Evolutionary conservation across 2,113 vertebrate species (phyloP), one percentile per base, ranked within the genome.

Genomic region (Dunckerocampus dactyliophorus): DNA sequence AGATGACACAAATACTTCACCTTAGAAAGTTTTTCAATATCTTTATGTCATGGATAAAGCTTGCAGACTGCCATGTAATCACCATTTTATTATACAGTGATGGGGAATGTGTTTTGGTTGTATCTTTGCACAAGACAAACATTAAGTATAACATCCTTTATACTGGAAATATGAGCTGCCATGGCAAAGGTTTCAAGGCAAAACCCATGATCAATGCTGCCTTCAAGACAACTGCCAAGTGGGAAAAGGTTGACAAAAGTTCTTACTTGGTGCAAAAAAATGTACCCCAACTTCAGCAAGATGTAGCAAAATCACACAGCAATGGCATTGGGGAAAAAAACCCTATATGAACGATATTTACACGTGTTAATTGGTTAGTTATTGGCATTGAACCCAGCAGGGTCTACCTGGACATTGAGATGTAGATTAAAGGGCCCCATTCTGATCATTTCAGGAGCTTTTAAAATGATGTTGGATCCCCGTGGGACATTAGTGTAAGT

Each of bases 81-180:
- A 67, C 50, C 54, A 72, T 62, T 68, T 68, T 67, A 81, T 62
- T 24, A 64, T 24, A 60, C 17, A 64, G 48, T 22, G 37, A 47
- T 55, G 39, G 12, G 52, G 49, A 67, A 5, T 37, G 12, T 49
- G 19, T 50, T 20, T 42, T 70, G 59, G 48, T 57, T 54, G 54
- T 24, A 57, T 57, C 48, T 69, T 51, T 78, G 75, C 57, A 82
- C 80, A 77, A 76, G 64, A 86, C 82, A 84, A 68, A 79, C 71
- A 75, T 42, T 72, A 59, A 31, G 69, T 47, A 63, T 71, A 43
- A 4, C 39, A 43, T 43, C 39, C 39, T 37, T 17, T 19, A 13
- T 19, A 19, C 17, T 55, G 17, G 1, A 8, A 7, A 34, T 34
- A n/a, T 16, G 22, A 28, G 14, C 16, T 34, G 16, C 8, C 28